Evolutionary conservation across 2,797 vertebrate species (phyloP).

Genomic region (Oreonectes daqikongensis): DNA sequence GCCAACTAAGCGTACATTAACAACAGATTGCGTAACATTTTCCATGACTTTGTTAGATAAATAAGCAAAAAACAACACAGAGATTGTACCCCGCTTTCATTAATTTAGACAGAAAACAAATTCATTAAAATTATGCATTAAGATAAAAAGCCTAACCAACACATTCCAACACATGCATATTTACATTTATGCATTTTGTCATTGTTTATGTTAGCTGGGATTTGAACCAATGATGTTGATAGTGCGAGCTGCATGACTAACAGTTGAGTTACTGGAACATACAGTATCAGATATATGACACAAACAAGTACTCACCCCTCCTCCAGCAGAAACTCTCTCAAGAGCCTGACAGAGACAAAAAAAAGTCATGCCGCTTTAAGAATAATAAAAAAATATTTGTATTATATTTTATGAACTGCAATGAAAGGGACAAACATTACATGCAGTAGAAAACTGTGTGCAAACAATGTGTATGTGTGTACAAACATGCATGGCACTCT

Average conservation of each 20-base stretch:
- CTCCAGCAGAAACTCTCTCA: conserved; percentile 75
- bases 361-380: not conserved
- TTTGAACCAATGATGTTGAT: not conserved
- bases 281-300: conserved; percentile 2
- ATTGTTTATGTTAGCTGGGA: not conserved
- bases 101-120: too few species aligned
- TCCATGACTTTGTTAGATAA: conserved; percentile 53
- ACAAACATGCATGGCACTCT: not conserved
- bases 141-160: not conserved
- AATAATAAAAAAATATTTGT: not conserved
- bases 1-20: not conserved
- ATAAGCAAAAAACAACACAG: conserved; percentile 3
- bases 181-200: not conserved
- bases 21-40: conserved; percentile 29
- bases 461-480: not conserved
- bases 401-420: not conserved
- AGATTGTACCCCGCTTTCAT: too few species aligned
- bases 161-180: conserved; percentile 22
- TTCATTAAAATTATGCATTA: too few species aligned
- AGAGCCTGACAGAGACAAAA: conserved; percentile 68
- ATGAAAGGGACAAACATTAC: not conserved
- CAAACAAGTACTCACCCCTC: conserved; percentile 72
- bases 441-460: not conserved
- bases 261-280: not conserved
- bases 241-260: not conserved